Conservation (phyloP, 35 echinoderm and acorn worm species). For the Amphiura filiformis region DNA sequence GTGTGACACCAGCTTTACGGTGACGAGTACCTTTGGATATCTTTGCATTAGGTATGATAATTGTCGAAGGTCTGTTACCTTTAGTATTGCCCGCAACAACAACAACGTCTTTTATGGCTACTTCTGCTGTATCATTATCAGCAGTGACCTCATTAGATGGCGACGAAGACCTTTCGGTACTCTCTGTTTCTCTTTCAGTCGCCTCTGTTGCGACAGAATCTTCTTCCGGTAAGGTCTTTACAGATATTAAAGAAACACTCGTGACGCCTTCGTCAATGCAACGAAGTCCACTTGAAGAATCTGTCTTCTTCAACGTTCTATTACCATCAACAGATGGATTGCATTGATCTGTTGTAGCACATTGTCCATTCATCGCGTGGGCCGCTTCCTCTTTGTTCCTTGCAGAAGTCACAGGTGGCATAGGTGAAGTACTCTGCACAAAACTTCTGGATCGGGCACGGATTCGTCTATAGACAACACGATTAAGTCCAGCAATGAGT, state of each 20-base stretch:
- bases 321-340: neutral
- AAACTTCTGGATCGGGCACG: conserved; percentile 16
- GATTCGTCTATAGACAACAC: conserved; percentile 45
- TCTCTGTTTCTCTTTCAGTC: neutral
- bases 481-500: conserved; percentile 44
- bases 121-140: neutral
- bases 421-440: neutral
- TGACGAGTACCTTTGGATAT: conserved; percentile 7
- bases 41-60: neutral
- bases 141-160: neutral
- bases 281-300: neutral
- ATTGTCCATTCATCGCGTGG: neutral
- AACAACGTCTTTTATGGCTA: neutral
- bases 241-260: neutral
- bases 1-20: conserved; percentile 29
- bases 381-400: neutral
- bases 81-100: neutral
- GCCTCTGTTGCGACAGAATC: neutral
- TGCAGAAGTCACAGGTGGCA: neutral
- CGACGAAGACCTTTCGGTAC: neutral
- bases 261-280: neutral
- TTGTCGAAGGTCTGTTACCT: neutral
- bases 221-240: neutral
- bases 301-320: neutral
- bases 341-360: neutral